Conservation (phyloP, 2,888 invertebrate genomes). For the Sarcophaga rosellei region DNA sequence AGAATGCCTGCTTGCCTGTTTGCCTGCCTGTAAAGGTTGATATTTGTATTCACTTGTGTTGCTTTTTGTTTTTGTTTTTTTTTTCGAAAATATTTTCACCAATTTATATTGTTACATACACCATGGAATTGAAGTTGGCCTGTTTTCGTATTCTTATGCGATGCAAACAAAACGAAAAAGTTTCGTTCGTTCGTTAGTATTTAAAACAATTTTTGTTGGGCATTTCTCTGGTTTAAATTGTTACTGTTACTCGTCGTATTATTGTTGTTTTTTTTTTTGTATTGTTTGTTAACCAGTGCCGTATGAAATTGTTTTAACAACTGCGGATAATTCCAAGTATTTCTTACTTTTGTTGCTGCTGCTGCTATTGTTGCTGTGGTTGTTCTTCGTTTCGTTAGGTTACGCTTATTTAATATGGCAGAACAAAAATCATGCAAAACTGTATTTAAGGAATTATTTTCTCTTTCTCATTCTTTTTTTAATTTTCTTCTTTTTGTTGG, state of each 20-base stretch:
- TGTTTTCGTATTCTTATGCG: neutral
- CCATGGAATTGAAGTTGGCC: conserved; percentile 1
- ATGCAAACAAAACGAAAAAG: neutral
- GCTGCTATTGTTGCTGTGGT: neutral
- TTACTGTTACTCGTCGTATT: neutral
- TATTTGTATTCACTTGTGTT: neutral
- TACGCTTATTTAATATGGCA: neutral
- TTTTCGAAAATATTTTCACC: too few species aligned
- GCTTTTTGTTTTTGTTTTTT: neutral
- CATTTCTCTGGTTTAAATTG: neutral
- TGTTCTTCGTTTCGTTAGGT: neutral
- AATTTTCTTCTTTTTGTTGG: too few species aligned
- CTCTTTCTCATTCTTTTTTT: neutral
- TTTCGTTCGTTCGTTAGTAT: neutral
- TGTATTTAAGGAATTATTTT: conserved; percentile 16
- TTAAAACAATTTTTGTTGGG: neutral
- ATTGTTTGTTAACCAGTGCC: conserved; percentile 1
- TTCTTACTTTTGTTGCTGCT: conserved; percentile 8
- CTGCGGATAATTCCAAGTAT: conserved; percentile 61
- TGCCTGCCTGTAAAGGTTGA: neutral
- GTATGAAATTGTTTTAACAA: conserved; percentile 46
- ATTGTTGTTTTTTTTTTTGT: neutral
- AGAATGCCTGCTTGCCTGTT: too few species aligned
- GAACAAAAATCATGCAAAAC: conserved; percentile 33
- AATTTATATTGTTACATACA: neutral